A percentile compares a stretch with the other conserved stretches of the same genome.
Conservation (phyloP, 2,113 vertebrate genomes). For the Python bivittatus region DNA sequence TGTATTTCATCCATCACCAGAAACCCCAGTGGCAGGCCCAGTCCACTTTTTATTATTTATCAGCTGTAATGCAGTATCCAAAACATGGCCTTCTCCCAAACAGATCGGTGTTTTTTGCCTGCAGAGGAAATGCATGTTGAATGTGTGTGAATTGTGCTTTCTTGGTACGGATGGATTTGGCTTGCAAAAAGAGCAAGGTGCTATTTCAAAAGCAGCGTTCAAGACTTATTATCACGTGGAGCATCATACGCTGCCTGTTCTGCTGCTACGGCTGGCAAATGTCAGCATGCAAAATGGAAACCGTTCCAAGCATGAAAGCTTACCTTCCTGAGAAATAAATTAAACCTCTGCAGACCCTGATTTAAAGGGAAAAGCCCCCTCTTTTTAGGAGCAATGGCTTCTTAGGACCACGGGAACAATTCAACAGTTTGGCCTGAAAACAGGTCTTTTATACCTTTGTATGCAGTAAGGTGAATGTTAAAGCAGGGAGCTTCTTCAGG, state of each 20-base stretch:
- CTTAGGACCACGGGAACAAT: background rate
- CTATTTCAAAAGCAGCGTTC: background rate
- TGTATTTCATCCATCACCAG: conserved; percentile 16
- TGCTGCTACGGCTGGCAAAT: background rate
- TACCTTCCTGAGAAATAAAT: background rate
- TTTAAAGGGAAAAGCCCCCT: background rate
- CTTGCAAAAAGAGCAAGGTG: background rate
- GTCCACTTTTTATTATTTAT: conserved; percentile 24
- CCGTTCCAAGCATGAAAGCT: background rate
- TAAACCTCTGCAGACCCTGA: background rate
- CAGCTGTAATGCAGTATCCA: background rate
- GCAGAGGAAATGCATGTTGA: background rate
- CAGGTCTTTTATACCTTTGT: background rate
- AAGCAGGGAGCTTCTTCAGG: background rate
- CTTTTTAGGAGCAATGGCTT: background rate
- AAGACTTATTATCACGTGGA: background rate
- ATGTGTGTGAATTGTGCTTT: background rate
- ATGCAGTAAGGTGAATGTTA: background rate
- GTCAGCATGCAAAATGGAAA: background rate
- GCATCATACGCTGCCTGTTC: background rate
- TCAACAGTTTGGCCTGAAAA: background rate
- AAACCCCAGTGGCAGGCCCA: conserved; percentile 9
- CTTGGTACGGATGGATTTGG: background rate
- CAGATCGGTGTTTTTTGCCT: background rate
- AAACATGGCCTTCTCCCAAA: conserved; percentile 1